phyloP scores from a whole-genome alignment of 2,888 invertebrate species.

The Epinotia demarniana region DNA sequence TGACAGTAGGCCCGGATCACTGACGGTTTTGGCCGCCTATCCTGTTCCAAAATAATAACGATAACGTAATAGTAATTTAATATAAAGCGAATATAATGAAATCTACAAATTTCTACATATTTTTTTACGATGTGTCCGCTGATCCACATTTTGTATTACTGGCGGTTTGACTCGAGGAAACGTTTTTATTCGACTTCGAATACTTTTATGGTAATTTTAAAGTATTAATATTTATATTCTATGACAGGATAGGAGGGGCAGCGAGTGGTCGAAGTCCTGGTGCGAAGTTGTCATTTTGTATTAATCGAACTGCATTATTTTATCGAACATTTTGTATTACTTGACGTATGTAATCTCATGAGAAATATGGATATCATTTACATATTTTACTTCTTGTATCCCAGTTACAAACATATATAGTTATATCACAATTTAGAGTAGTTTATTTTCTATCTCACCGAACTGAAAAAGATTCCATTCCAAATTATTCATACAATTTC shows the following conservation, averaged over 20 bases:
- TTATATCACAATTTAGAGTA: constrained; percentile 22
- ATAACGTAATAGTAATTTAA: not conserved
- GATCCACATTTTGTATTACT: constrained; percentile 7
- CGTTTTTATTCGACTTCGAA: constrained; percentile 1
- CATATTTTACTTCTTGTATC: constrained; percentile 36
- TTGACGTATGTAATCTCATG: constrained; percentile 54
- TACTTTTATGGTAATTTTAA: constrained; percentile 11
- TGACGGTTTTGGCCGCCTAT: not conserved
- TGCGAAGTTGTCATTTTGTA: constrained; percentile 17
- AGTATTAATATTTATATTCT: not conserved
- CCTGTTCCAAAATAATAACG: not conserved
- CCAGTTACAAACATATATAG: constrained; percentile 36
- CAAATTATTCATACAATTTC: not conserved
- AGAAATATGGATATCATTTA: constrained; percentile 44
- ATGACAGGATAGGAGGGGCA: constrained; percentile 6
- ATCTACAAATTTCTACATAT: not conserved
- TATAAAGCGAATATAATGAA: not conserved
- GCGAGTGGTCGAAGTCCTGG: constrained; percentile 6
- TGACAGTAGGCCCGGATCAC: not conserved
- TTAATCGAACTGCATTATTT: constrained; percentile 11
- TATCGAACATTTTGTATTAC: constrained; percentile 35
- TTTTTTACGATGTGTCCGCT: constrained; percentile 2
- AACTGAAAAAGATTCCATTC: constrained; percentile 13
- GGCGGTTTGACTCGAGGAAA: not conserved
- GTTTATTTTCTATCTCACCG: not conserved